Evolutionary conservation across 1,140 invertebrate species (phyloP).

Genomic region (Sycobia sp.): DNA sequence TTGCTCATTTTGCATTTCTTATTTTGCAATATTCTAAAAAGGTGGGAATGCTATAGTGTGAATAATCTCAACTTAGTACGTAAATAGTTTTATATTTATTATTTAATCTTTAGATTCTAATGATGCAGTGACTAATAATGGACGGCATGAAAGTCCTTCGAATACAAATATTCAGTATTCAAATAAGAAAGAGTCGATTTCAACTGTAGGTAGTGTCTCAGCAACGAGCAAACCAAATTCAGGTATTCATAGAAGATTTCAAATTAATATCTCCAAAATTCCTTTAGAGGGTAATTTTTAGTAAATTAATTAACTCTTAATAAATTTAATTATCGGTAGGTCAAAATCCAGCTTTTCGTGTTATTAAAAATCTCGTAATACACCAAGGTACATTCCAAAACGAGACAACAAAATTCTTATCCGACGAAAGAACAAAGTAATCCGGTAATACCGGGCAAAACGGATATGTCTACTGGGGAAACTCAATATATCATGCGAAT

Average conservation of each 20-base stretch:
- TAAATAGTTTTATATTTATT: conserved; percentile 2
- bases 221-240: background rate
- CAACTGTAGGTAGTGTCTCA: background rate
- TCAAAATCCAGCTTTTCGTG: background rate
- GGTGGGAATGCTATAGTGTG: conserved; percentile 4
- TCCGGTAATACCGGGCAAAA: conserved; percentile 7
- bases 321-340: background rate
- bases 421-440: background rate
- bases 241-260: background rate
- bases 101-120: conserved; percentile 14
- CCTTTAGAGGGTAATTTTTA: no score
- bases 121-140: background rate
- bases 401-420: conserved; percentile 36
- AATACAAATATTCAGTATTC: conserved; percentile 25
- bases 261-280: no score
- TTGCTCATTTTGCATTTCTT: no score
- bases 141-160: conserved; percentile 1
- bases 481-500: background rate
- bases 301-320: no score
- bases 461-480: background rate
- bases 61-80: background rate
- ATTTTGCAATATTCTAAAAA: no score
- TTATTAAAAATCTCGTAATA: background rate
- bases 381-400: conserved; percentile 46
- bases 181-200: conserved; percentile 10